Percentiles rank a stretch among this genome's conserved stretches.
Evolutionary conservation across 2,113 vertebrate genomes (phyloP).

Genomic region (Odocoileus virginianus): DNA sequence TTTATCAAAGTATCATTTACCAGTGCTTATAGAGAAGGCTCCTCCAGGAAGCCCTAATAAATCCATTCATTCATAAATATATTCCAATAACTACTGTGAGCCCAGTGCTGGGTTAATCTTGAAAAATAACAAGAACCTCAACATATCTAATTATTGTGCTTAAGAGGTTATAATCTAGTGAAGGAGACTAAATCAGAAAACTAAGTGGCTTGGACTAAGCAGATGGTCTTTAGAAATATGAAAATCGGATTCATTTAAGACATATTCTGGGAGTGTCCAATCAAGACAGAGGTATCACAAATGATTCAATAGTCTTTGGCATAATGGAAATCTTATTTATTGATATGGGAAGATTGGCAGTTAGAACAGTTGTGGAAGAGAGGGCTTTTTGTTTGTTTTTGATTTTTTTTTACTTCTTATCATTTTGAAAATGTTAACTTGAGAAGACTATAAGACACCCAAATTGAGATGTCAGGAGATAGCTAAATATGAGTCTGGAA

Average conservation of each 20-base stretch:
- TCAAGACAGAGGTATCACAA: not conserved
- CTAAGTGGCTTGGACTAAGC: not conserved
- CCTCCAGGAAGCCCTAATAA: not conserved
- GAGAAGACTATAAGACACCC: not conserved
- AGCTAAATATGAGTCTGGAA: not conserved
- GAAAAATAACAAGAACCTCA: not conserved
- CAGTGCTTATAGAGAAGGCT: not conserved
- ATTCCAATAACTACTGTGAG: not conserved
- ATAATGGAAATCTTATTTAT: not conserved
- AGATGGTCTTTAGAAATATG: not conserved
- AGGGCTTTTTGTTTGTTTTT: not conserved
- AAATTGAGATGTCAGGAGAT: not conserved
- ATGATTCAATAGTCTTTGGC: not conserved
- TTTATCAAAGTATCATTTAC: not conserved
- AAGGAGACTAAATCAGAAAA: not conserved
- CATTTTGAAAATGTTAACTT: not conserved
- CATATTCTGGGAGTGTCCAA: not conserved
- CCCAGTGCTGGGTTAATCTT: not conserved
- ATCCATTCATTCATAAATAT: not conserved
- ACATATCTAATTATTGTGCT: not conserved
- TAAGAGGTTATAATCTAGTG: not conserved
- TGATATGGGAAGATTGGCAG: not conserved
- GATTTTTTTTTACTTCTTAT: not conserved
- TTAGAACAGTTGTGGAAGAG: not conserved
- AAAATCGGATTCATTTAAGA: not conserved